Evolutionary conservation across 1,140 invertebrate species (phyloP), one percentile per base, ranked within the genome.

Genomic region (Ooceraea biroi): DNA sequence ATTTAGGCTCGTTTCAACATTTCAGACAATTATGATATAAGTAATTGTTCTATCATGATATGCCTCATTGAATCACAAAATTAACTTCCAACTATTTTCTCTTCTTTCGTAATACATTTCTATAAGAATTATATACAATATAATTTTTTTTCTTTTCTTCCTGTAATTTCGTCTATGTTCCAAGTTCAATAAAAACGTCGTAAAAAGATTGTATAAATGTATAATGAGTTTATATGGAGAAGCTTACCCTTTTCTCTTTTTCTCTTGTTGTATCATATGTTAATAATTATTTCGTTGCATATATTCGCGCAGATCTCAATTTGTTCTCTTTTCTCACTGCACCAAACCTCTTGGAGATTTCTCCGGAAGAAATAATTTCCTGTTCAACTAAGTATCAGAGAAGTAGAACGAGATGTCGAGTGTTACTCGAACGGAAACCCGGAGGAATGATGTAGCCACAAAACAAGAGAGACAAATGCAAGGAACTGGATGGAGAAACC

Each of bases 401-500:
- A 55, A 71, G 22, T 12, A 44, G 25, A 50, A 82, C 48, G 57
- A 74, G 58, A 50, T 80, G 22, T 65, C 17, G 66, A 86, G 46
- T 63, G 66, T 57, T 46, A 30, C 17, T 48, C 25, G n/a, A 77
- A 82, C 52, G 52, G 61, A 85, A 85, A 5, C 11, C 12, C n/a
- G n/a, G 3, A 60, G 22, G 36, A 80, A 50, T 12, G 14, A 14
- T 48, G 27, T 2, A 27, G 11, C 25, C 19, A 5, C n/a, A 30
- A 17, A 30, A 22, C 46, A 1, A 44, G 10, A 58, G 7, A 11
- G 17, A 84, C 17, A 61, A 36, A 36, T 55, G 52, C 4, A 22
- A 27, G 50, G 11, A 25, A 78, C 84, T n/a, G n/a, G n/a, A n/a
- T n/a, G 68, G 46, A 30, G 41, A 55, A 84, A 84, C 2, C 36